Evolutionary conservation across 2,797 vertebrate species (phyloP), one percentile per base, ranked within the genome.

Genomic region (Peromyscus nudipes): DNA sequence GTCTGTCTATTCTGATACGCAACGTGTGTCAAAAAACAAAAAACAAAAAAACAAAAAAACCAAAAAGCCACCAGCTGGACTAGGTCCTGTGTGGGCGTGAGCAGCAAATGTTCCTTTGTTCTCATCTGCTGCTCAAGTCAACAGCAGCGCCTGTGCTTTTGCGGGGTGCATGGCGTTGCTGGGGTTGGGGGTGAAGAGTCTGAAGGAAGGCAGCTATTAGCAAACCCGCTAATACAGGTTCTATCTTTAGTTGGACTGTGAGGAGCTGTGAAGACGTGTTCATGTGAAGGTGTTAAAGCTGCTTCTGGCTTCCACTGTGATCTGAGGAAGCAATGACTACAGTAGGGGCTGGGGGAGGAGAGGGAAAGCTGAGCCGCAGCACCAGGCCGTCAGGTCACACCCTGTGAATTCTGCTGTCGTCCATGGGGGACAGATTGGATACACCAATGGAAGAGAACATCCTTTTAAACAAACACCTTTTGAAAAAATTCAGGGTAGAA

Each of bases 191-290:
- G 49, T 52, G 52, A 84, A 43, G 52, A 46, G 65, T 55, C 60
- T 79, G 73, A 80, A 79, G 12, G 8, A n/a, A 88, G 91, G 77
- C 86, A 82, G 91, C 85, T 65, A 85, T 77, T 76, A 82, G 85
- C 67, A 92, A 82, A 80, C 2, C 77, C 69, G 90, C 76, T 75
- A 93, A 85, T 1, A 4, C 52, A 67, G 75, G 88, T 40, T 94
- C 96, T 96, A 49, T 96, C 97, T 97, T 97, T 94, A 96, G 93
- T 6, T 52, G 82, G 92, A 64, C 84, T 94, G 90, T 93, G 94
- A 97, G 67, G 93, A 94, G 37, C 34, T 64, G 49, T 94, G 87
- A 27, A 57, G 55, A 19, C 17, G 81, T 85, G 86, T 92, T 76
- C 43, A 79, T 64, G 55, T 12, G 46, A 62, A 86, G 89, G 83